phyloP scores from a whole-genome alignment of 2,113 vertebrate species.

The Oxygymnocypris stewartii region DNA sequence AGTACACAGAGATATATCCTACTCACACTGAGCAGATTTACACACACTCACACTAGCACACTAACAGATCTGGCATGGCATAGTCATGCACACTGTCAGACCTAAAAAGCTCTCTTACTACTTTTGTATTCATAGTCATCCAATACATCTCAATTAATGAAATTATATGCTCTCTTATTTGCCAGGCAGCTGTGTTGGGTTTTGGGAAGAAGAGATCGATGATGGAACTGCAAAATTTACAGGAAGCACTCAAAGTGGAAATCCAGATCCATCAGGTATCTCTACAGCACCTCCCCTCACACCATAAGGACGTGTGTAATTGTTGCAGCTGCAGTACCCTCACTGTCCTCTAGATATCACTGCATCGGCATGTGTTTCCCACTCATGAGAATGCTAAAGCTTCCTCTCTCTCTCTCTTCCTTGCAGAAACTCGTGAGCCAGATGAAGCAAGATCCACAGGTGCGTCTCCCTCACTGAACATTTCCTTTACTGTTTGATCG shows the following conservation, averaged over 20 bases:
- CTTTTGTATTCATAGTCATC: not conserved
- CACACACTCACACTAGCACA: conserved; percentile 7
- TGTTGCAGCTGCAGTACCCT: conserved; percentile 38
- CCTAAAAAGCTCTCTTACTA: not conserved
- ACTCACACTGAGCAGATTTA: conserved; percentile 32
- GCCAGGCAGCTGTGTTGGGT: conserved; percentile 60
- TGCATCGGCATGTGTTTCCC: conserved; percentile 46
- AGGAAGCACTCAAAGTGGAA: conserved; percentile 92
- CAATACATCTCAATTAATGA: not conserved
- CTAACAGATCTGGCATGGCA: conserved; percentile 29
- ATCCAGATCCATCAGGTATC: conserved; percentile 91
- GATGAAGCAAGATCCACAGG: conserved; percentile 61
- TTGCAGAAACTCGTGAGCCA: conserved; percentile 56
- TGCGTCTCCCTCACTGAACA: conserved; percentile 8
- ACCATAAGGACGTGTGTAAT: conserved; percentile 1
- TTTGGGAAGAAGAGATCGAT: conserved; percentile 68
- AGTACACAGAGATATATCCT: conserved; percentile 34
- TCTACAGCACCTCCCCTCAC: not conserved
- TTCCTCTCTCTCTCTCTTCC: conserved; percentile 29
- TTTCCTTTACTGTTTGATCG: conserved; percentile 25
- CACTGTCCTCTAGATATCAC: conserved; percentile 45
- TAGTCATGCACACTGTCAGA: not conserved
- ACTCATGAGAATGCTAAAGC: conserved; percentile 14
- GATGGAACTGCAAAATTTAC: conserved; percentile 91
- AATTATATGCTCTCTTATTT: not conserved